Percentiles rank a stretch among this genome's conserved stretches.
These are phyloP conservation scores for Caenorhabditis macrosperma DNA, from an alignment of 2,888 invertebrate genomes.

Conservation along the genomic window DNA sequence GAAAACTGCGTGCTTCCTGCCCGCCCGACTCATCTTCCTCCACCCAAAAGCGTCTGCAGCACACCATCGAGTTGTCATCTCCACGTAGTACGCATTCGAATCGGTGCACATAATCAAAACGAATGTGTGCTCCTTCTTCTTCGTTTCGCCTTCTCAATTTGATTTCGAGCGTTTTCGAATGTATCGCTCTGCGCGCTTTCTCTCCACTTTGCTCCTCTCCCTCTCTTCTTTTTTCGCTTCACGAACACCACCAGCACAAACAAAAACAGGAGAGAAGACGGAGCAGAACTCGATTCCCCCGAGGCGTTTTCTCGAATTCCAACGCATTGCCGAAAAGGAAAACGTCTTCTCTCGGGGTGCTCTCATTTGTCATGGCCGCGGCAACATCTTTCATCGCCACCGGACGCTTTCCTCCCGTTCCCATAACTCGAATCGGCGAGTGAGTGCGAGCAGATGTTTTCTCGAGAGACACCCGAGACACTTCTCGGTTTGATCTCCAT, in stretches of 20 bases:
- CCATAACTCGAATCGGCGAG: constrained; percentile 5
- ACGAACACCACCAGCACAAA: constrained; percentile 9
- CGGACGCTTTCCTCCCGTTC: not conserved
- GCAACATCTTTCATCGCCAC: not conserved
- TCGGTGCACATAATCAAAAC: not conserved
- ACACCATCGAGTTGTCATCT: not conserved
- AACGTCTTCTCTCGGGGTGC: not conserved
- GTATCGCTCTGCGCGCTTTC: constrained; percentile 4
- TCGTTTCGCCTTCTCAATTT: constrained; percentile 1
- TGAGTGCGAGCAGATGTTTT: constrained; percentile 4
- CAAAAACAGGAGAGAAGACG: constrained; percentile 10
- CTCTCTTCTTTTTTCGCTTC: too few species aligned
- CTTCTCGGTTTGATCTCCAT: not conserved
- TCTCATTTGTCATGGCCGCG: constrained; percentile 12
- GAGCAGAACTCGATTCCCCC: constrained; percentile 36
- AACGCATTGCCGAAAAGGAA: not conserved
- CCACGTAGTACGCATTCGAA: not conserved
- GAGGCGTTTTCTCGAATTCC: constrained; percentile 6
- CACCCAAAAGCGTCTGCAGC: not conserved
- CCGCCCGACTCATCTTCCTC: not conserved
- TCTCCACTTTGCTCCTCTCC: not conserved
- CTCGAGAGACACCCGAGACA: constrained; percentile 7
- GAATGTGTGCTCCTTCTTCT: constrained; percentile 17
- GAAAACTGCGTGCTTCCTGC: constrained; percentile 3
- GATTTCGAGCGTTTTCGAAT: not conserved